phyloP scores from a whole-genome alignment of 2,888 invertebrate species.

The Epirrita christyi region DNA sequence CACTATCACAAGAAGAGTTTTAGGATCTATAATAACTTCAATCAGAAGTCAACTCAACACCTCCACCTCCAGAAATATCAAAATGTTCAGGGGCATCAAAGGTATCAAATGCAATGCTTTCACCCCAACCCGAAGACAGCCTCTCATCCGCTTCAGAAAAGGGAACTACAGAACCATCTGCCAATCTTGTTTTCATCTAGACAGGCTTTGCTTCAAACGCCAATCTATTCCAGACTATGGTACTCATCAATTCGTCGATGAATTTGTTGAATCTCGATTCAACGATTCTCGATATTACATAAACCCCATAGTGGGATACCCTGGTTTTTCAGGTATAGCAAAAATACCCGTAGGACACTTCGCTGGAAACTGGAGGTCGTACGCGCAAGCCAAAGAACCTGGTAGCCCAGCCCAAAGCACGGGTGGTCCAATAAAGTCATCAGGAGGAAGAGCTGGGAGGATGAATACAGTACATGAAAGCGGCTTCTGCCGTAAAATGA shows the following conservation, averaged over 20 bases:
- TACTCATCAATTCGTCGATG: not conserved
- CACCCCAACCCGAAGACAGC: conserved; percentile 1
- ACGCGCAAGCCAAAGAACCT: conserved; percentile 18
- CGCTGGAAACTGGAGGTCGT: conserved; percentile 30
- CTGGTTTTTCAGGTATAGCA: not conserved
- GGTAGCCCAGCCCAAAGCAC: conserved; percentile 3
- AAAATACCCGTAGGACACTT: conserved; percentile 1
- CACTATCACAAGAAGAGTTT: conserved; percentile 7
- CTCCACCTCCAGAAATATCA: not conserved
- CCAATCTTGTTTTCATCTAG: conserved; percentile 1
- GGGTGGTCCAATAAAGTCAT: conserved; percentile 10
- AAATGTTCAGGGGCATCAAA: conserved; percentile 4
- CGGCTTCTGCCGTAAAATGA: conserved; percentile 27
- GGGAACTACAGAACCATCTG: conserved; percentile 10
- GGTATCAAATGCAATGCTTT: conserved; percentile 16
- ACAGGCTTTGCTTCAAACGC: not conserved
- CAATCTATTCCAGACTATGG: not conserved
- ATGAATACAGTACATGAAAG: conserved; percentile 25
- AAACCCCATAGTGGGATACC: conserved; percentile 3
- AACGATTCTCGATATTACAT: not conserved
- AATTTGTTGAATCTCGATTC: not conserved
- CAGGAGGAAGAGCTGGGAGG: conserved; percentile 20
- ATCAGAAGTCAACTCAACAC: conserved; percentile 1
- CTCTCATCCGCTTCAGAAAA: conserved; percentile 9
- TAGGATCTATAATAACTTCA: conserved; percentile 8